Evolutionary conservation across 2,888 invertebrate genomes (phyloP), one percentile per base, ranked within the genome.

Genomic region (Conchocele bisecta): DNA sequence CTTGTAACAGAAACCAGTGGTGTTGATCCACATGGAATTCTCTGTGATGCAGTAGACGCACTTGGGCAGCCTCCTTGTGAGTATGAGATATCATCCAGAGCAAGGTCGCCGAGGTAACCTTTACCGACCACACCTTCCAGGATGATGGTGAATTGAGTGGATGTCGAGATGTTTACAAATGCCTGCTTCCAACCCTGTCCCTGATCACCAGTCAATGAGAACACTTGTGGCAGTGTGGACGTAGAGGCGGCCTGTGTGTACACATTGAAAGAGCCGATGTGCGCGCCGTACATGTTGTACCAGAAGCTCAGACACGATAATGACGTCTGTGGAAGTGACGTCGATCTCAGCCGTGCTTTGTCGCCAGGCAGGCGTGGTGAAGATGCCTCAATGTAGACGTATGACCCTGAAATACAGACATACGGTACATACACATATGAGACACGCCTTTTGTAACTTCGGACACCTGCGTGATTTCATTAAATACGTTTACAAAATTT

Each of bases 281-380:
- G 58, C 1, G 50, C 51, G 28, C 85, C 86, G 65, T 82, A 83
- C 84, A 85, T 88, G 63, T 84, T 81, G 70, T 87, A 87, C 82
- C 85, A 88, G 76, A 87, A 86, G 7, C 70, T 70, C 17, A 88
- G 65, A 44, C 86, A 87, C 13, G 74, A 73, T 1, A 69, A 69
- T 1, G 59, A 17, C 0, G 75, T 75, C 29, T 66, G 42, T 4
- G 57, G 46, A 7, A 82, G 58, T 2, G 78, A 63, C 22, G 66
- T 51, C 15, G 84, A 83, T 17, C 65, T 58, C 2, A 94, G 89
- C 68, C 92, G 87, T 0, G 94, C 93, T 58, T 91, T 90, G 82
- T 94, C 93, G 1, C 93, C 93, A 1, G 93, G 93, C 75, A 92
- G 84, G 53, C 93, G 89, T 1, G 94, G 94, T 76, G 92, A 92